Base-by-base conservation (phyloP, 2,113 vertebrate genomes). In the Upupa epops region DNA sequence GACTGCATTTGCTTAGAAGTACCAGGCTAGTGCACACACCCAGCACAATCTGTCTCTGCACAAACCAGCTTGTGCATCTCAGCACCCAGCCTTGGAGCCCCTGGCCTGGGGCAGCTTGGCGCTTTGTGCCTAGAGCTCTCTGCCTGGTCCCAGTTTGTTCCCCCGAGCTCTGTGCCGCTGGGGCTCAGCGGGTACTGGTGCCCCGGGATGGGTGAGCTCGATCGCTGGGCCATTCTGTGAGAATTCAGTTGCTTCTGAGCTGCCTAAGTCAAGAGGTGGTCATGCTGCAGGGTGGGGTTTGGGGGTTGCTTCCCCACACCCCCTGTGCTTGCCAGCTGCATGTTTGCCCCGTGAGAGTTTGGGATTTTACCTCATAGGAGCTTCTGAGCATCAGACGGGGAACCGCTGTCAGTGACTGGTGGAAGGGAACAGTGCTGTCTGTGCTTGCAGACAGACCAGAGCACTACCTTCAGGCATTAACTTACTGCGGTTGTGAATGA, bases 181-280 rank as follows among this genome's bases (percentile, higher is more conserved):
- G 22, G 29, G 19, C 34, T 70, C 42, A 37, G 55, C 59, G 19
- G 2, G 29, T 5, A 26, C 0, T 5, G 36, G 1, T 19, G 22
- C 45, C 36, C 24, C 40, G 17, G 70, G 2, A 1, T 13, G n/a
- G 9, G 13, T 5, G 36, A 66, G 72, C 69, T 40, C 3, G 17
- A 6, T 13, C 12, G 4, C 11, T 7, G 1, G 2, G 34, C 9
- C 8, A 3, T 21, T 29, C 2, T 6, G 11, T 8, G 18, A 54
- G 59, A 10, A 22, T 2, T 9, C 26, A 49, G 17, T 14, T 45
- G 1, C 4, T 11, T 13, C 42, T 24, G 34, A 42, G 45, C 22
- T 40, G n/a, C 11, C 34, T 32, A 31, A 42, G 52, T 31, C 52
- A 13, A 22, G n/a, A 46, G 58, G 22, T 52, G 42, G 2, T 11